These are phyloP conservation scores for Stegastes partitus DNA, from an alignment of 2,113 vertebrate species.

Conservation along the genomic window DNA sequence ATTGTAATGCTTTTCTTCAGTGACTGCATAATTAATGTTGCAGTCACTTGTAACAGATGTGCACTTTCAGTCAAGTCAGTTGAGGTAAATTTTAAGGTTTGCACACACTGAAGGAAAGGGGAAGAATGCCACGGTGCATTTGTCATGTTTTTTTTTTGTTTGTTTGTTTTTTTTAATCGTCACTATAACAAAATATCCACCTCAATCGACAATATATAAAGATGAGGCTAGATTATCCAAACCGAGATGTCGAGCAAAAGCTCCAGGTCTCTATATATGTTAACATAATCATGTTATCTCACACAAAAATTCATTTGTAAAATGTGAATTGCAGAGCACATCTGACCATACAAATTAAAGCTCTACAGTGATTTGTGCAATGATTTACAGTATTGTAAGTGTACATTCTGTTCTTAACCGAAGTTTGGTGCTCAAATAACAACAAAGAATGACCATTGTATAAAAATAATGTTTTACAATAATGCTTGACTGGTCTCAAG, in stretches of 20 bases:
- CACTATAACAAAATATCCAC: conserved; percentile 20
- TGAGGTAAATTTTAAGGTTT: conserved; percentile 55
- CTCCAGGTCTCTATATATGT: conserved; percentile 25
- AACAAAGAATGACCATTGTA: conserved; percentile 69
- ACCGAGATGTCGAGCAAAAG: conserved; percentile 13
- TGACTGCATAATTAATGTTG: conserved; percentile 43
- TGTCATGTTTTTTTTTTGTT: conserved; percentile 14
- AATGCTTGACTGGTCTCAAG: conserved; percentile 89
- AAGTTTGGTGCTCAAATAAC: conserved; percentile 65
- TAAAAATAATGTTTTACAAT: conserved; percentile 77
- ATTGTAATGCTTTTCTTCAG: conserved; percentile 46
- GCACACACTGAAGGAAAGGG: conserved; percentile 50
- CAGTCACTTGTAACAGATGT: conserved; percentile 63
- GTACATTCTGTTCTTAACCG: conserved; percentile 57
- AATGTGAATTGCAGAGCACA: conserved; percentile 51
- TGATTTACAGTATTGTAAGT: conserved; percentile 72
- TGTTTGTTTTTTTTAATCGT: too few relatives aligned
- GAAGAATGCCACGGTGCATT: conserved; percentile 42
- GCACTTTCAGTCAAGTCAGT: conserved; percentile 67
- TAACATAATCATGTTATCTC: conserved; percentile 12
- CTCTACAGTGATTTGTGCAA: conserved; percentile 68
- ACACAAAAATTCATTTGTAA: conserved; percentile 11
- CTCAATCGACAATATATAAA: background rate
- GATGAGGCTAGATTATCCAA: conserved; percentile 20
- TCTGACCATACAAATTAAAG: conserved; percentile 44